Evolutionary conservation across 2,888 invertebrate genomes (phyloP), one percentile per base, ranked within the genome.

Genomic region (Folsomia candida): DNA sequence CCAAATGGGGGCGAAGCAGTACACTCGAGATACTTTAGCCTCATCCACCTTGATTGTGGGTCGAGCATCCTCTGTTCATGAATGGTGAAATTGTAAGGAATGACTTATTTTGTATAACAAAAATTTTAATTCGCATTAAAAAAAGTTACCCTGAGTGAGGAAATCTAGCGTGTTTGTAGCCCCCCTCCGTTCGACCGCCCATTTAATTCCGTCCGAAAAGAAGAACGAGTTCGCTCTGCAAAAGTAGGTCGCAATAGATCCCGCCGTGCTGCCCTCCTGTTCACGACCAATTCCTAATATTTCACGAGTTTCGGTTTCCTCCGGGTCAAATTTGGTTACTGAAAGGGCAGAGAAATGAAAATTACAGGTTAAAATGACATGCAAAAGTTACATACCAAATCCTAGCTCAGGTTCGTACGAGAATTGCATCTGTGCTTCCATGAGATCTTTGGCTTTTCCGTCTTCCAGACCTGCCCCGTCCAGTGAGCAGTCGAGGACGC

Each of bases 1-100:
- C 78, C 78, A 78, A 20, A 78, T 65, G 14, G 78, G 78, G 29
- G 78, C 78, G 71, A 74, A 78, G 60, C 78, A 78, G 25, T 69
- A 24, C n/a, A 78, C 70, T 26, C 64, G 51, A 51, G 69, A 65
- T 24, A 64, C 69, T 65, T 69, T 68, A 1, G 57, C 72, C 64
- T 73, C 75, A 54, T 76, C 70, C 22, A 73, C 68, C 28, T 72
- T 65, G 6, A 76, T 18, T 27, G 71, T 66, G 20, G 71, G 69
- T 11, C 71, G 47, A 18, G 9, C 47, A 47, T 47, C 47, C 18
- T n/a, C n/a, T n/a, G n/a, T n/a, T n/a, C n/a, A n/a, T n/a, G n/a
- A n/a, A n/a, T n/a, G n/a, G n/a, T n/a, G n/a, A 47, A 47, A 47
- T 71, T n/a, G 67, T 65, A 9, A 72, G 75, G 51, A 75, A 75